A percentile compares a stretch with the other conserved stretches of the same genome.
Conservation (phyloP, 2,888 invertebrate genomes). For the Dastarcus helophoroides region DNA sequence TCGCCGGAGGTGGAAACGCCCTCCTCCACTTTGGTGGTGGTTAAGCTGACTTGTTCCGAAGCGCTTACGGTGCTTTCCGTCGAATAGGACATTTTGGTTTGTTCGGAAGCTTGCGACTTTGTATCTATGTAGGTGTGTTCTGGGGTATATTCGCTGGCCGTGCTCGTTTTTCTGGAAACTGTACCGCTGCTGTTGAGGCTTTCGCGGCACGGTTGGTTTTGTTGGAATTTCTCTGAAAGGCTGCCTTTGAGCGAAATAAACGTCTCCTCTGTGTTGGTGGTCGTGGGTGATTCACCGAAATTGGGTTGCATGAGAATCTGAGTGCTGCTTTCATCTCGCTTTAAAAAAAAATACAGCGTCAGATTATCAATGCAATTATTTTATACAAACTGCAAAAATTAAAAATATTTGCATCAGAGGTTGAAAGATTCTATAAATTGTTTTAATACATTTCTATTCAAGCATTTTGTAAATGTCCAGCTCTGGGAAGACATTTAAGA, state of each 20-base stretch:
- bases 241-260: slow-evolving; percentile 30
- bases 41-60: slow-evolving; percentile 4
- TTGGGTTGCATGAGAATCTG: slow-evolving; percentile 22
- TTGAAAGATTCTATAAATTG: no score
- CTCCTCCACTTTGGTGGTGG: no score
- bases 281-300: slow-evolving; percentile 16
- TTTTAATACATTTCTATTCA: no score
- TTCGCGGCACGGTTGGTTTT: slow-evolving; percentile 30
- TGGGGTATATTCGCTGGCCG: slow-evolving; percentile 46
- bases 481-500: no score
- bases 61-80: slow-evolving; percentile 22
- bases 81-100: slow-evolving; percentile 24
- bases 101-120: slow-evolving; percentile 17
- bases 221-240: slow-evolving; percentile 30
- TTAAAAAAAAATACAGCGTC: slow-evolving; percentile 8
- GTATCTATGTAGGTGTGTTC: slow-evolving; percentile 39
- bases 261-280: slow-evolving; percentile 12
- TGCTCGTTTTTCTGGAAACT: slow-evolving; percentile 45
- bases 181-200: slow-evolving; percentile 37
- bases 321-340: slow-evolving; percentile 29
- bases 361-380: not conserved
- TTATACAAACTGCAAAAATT: no score
- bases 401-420: no score
- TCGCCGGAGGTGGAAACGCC: not conserved
- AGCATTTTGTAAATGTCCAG: no score